Base-by-base conservation (phyloP, 2,797 vertebrate genomes). In the Pagetopsis macropterus region DNA sequence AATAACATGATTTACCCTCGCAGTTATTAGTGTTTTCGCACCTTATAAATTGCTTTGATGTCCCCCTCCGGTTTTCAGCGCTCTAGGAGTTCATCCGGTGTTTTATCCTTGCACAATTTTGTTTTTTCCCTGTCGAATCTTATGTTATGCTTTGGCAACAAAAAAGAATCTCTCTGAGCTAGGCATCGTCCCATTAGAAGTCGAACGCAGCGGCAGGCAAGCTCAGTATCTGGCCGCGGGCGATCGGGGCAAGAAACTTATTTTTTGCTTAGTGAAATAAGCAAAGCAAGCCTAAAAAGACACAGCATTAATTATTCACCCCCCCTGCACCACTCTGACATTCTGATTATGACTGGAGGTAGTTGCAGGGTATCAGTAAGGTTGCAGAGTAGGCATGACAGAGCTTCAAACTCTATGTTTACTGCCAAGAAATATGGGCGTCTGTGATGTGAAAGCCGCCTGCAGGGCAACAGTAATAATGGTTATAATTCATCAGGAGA, bases 301-400 rank as follows among this genome's bases (percentile, higher is more conserved):
- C 77, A 81, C 62, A 84, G 78, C 85, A 91, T 92, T 88, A 92
- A 92, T 93, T 91, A 93, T 93, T 93, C 85, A 92, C 79, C 84
- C 73, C 75, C 54, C 63, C 76, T 87, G 78, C 83, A 72, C 80
- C 72, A 82, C 76, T 72, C 83, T 87, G 82, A 88, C 85, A 84
- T 82, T 89, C 79, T 88, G 88, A 91, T 93, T 88, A 88, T 88
- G 85, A 84, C 90, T 89, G 72, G 87, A 85, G 88, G 87, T 88
- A 86, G 76, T 89, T 88, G 44, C 76, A 78, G 69, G 58, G 75
- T 85, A 83, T 89, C 84, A 79, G 83, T 78, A 72, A 76, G 82
- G 84, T 79, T 90, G 86, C 87, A 90, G 82, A 85, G 77, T 75
- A 76, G 86, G 79, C 83, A 79, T 85, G 83, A 89, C 75, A 84